Base-by-base conservation (phyloP, 2,888 invertebrate species). In the Eupsilia transversa region DNA sequence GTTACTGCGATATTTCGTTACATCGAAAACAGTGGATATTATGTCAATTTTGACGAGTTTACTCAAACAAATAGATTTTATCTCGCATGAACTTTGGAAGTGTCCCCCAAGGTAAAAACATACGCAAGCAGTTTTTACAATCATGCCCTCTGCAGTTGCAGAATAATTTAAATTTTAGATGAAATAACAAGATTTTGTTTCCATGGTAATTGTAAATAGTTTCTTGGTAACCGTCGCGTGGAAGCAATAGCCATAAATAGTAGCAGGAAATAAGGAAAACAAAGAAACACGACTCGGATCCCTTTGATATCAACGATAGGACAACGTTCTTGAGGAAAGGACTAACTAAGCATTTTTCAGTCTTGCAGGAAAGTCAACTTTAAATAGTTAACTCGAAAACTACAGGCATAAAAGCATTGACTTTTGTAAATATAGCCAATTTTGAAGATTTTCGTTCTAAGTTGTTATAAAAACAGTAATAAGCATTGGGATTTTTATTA, bases 221-320 rank as follows among this genome's bases (percentile, higher is more conserved):
- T 75, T 41, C 27, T 61, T 46, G 30, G 68, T 69, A 46, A 56
- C 27, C 52, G 41, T 33, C 43, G 52, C 20, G 27, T 17, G 61
- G 60, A 68, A 75, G 49, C 61, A 84, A 72, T 67, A 65, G 33
- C 52, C 12, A 71, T 49, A 79, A 79, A 71, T 17, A n/a, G 46
- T 27, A 71, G 43, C 54, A 84, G 72, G 69, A 80, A 82, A 75
- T 57, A 38, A 72, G 65, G 75, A 74, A 77, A 75, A 76, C 69
- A 74, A 71, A 76, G 60, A 80, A 72, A 46, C 61, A 65, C 41
- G 27, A 72, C 63, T 66, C n/a, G 65, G 60, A 46, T 66, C 43
- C 61, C 61, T 79, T 69, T 59, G 46, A 70, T n/a, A 67, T 68
- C 65, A 61, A 63, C 41, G 4, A 23, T 30, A 17, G 38, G 17